These are phyloP conservation scores for Mus spicilegus DNA, from an alignment of 2,113 vertebrate genomes.

Conservation along the genomic window DNA sequence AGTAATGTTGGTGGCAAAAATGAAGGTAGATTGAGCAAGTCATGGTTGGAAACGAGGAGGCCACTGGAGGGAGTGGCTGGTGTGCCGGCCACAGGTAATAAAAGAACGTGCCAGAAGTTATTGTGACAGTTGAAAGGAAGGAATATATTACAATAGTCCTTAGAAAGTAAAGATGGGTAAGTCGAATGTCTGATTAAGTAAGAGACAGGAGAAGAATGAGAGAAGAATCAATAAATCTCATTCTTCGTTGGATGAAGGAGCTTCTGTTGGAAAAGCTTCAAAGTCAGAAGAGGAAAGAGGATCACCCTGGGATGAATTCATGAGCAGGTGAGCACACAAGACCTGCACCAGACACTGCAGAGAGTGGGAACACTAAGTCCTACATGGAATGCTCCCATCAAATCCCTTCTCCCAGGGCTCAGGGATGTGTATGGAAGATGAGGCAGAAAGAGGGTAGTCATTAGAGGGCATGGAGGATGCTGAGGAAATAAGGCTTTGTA, in stretches of 20 bases:
- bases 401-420: not conserved
- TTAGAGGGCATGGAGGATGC: not conserved
- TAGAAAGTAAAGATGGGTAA: not conserved
- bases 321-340: not conserved
- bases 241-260: not conserved
- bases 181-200: not conserved
- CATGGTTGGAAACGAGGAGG: not conserved
- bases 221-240: not conserved
- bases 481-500: not conserved
- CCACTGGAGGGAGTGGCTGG: not conserved
- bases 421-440: not conserved
- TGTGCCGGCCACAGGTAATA: not conserved
- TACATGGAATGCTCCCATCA: not conserved
- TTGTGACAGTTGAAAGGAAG: not conserved
- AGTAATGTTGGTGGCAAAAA: slow-evolving; percentile 23
- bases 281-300: not conserved
- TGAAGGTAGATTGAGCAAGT: not conserved
- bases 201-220: not conserved
- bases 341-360: not conserved
- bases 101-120: not conserved
- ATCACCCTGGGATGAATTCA: not conserved
- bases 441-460: not conserved
- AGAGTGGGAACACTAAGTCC: not conserved
- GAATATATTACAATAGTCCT: not conserved
- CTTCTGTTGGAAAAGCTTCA: not conserved